phyloP scores from a whole-genome alignment of 2,797 vertebrate species.

The Manis pentadactyla region DNA sequence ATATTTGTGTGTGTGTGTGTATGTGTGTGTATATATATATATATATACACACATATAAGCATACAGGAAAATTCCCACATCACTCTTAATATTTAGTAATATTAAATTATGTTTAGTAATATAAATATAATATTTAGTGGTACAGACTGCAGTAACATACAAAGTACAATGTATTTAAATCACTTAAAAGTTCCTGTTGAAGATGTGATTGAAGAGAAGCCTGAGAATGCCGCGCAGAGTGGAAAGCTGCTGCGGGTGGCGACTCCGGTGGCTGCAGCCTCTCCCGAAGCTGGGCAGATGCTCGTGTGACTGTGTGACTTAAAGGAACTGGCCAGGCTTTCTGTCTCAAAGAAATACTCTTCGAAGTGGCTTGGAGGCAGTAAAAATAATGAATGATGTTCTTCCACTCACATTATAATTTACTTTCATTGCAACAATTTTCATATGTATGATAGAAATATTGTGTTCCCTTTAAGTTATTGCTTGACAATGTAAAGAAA shows the following conservation, averaged over 20 bases:
- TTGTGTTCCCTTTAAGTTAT: neutral
- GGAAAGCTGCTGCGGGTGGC: neutral
- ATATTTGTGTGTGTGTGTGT: no score
- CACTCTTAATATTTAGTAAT: neutral
- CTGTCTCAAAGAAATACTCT: neutral
- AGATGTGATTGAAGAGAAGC: neutral
- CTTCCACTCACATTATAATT: neutral
- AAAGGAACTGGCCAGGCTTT: neutral
- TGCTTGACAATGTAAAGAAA: neutral
- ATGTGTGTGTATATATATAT: no score
- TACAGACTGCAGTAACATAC: neutral
- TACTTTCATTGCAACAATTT: neutral
- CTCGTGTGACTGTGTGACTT: neutral
- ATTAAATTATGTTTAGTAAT: no score
- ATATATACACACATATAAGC: no score
- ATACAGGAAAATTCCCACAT: neutral
- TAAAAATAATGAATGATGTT: neutral
- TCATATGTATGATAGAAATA: neutral
- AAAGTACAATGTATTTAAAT: constrained; percentile 8
- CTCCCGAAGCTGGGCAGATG: neutral
- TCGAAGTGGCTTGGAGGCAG: neutral
- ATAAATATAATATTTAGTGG: neutral
- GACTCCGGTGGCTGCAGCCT: neutral
- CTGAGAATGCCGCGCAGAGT: neutral
- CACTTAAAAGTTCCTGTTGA: neutral